Percentiles rank a stretch among this genome's conserved stretches.
These are phyloP conservation scores for Melinopterus prodromus DNA, from an alignment of 2,888 invertebrate genomes.

Conservation along the genomic window DNA sequence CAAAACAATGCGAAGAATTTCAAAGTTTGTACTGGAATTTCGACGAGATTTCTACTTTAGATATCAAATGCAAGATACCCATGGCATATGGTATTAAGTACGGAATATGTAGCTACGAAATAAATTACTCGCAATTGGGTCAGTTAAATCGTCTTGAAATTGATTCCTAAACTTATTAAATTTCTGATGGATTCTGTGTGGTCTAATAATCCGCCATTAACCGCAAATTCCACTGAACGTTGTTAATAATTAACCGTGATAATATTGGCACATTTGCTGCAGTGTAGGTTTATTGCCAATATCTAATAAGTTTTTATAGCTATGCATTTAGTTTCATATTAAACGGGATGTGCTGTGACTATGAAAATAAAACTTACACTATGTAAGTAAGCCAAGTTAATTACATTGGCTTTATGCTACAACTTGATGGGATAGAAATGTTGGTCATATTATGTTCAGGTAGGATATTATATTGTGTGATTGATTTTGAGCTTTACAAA, in stretches of 20 bases:
- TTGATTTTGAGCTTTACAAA: too few species aligned
- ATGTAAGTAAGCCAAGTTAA: not conserved
- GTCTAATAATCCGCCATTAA: not conserved
- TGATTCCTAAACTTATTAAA: not conserved
- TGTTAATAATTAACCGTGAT: not conserved
- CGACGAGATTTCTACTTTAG: not conserved
- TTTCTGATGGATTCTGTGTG: not conserved
- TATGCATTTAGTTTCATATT: not conserved
- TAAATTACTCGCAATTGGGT: not conserved
- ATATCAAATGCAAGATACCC: not conserved
- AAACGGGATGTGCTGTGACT: not conserved
- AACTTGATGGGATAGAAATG: not conserved
- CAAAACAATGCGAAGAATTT: not conserved
- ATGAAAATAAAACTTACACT: not conserved
- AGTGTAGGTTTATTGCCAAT: not conserved
- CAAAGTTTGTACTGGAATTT: not conserved
- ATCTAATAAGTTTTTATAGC: not conserved
- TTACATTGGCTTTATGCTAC: not conserved
- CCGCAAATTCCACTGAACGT: not conserved
- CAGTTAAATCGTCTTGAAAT: not conserved
- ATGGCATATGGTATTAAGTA: not conserved
- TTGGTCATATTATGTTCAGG: too few species aligned
- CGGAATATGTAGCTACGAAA: not conserved
- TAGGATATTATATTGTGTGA: too few species aligned
- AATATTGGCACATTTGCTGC: not conserved